Percentiles rank a stretch among this genome's conserved stretches.
These are phyloP conservation scores for Leucophenga maculata DNA, from an alignment of 2,888 invertebrate species.

Conservation along the genomic window DNA sequence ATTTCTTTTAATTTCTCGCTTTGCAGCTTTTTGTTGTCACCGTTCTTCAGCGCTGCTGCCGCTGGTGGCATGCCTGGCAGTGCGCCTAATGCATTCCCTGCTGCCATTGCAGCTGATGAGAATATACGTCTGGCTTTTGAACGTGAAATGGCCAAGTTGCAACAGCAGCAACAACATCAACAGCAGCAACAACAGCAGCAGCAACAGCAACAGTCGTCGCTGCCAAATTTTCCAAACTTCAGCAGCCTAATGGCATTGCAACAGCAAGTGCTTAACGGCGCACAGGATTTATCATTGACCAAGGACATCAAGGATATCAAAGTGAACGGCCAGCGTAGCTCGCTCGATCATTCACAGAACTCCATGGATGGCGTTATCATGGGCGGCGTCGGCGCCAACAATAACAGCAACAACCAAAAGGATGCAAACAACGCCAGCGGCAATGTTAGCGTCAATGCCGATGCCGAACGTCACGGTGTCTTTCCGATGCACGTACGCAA, in stretches of 20 bases:
- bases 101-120: constrained; percentile 77
- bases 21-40: constrained; percentile 84
- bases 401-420: constrained; percentile 33
- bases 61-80: constrained; percentile 70
- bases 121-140: constrained; percentile 92
- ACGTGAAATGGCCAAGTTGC: constrained; percentile 92
- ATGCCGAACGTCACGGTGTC: constrained; percentile 76
- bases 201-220: constrained; percentile 8
- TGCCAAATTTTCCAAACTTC: constrained; percentile 73
- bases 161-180: constrained; percentile 69
- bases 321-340: constrained; percentile 72
- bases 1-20: neutral
- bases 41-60: constrained; percentile 80
- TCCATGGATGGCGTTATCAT: constrained; percentile 54
- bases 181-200: constrained; percentile 43
- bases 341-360: constrained; percentile 61
- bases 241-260: constrained; percentile 84
- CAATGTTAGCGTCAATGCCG: constrained; percentile 72
- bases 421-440: constrained; percentile 70
- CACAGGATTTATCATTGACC: constrained; percentile 88
- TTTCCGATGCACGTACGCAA: constrained; percentile 86
- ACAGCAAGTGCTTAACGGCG: constrained; percentile 81
- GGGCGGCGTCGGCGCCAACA: constrained; percentile 38
- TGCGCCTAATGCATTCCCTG: constrained; percentile 59
- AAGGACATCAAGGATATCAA: constrained; percentile 75